A percentile compares a stretch with the other conserved stretches of the same genome.
Conservation (phyloP, 2,888 invertebrate species). For the Blera fallax region DNA sequence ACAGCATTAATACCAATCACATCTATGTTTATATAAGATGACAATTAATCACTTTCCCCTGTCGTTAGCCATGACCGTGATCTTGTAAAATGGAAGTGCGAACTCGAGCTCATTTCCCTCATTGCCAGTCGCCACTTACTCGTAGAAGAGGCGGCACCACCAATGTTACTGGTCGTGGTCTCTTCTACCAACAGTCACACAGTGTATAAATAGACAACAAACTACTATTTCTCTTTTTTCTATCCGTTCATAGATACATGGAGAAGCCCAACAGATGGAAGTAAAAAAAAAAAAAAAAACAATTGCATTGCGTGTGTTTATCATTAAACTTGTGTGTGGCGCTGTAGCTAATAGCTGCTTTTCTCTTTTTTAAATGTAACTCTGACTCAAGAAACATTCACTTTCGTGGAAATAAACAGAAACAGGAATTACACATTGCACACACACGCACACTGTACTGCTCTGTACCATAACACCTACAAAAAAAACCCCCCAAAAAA, state of each 20-base stretch:
- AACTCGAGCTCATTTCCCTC: constrained; percentile 48
- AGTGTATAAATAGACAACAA: no score
- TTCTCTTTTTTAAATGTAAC: constrained; percentile 63
- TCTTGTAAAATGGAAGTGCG: constrained; percentile 72
- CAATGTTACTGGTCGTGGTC: not conserved
- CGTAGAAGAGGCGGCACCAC: not conserved
- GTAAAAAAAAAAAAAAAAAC: not conserved
- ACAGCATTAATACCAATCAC: constrained; percentile 44
- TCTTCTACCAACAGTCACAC: not conserved
- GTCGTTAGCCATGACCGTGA: constrained; percentile 74
- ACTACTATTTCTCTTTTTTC: constrained; percentile 5
- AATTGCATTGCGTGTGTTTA: constrained; percentile 49
- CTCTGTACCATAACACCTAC: constrained; percentile 48
- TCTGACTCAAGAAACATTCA: constrained; percentile 30
- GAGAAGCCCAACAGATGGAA: not conserved
- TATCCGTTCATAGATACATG: constrained; percentile 10
- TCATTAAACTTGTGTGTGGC: constrained; percentile 20
- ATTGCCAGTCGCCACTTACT: constrained; percentile 3
- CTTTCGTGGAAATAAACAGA: constrained; percentile 45
- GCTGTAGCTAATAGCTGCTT: constrained; percentile 57
- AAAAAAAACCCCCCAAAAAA: not conserved
- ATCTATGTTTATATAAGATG: constrained; percentile 56
- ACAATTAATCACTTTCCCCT: constrained; percentile 73
- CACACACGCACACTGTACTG: constrained; percentile 28
- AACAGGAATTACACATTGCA: constrained; percentile 55